Conservation (phyloP, 2,888 invertebrate species). For the Adelognathus sp. region DNA sequence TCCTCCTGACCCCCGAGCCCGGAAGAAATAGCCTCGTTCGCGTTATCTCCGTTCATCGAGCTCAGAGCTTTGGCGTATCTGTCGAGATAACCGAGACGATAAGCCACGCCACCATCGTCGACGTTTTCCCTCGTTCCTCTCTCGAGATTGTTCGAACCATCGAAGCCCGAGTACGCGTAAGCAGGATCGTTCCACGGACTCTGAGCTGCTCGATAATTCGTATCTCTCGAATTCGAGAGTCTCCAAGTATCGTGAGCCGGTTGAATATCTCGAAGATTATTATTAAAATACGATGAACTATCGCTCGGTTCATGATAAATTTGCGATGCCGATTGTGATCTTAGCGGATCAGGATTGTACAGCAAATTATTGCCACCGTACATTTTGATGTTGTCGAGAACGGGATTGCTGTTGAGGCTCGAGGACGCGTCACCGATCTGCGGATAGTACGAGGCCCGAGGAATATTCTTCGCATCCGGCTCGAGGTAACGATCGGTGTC, state of each 20-base stretch:
- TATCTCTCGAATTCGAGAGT: background rate
- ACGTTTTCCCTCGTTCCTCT: slow-evolving; percentile 41
- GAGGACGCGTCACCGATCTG: background rate
- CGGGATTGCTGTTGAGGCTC: background rate
- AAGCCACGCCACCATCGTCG: slow-evolving; percentile 5
- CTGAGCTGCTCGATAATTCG: background rate
- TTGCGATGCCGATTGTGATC: background rate
- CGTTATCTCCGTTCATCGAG: slow-evolving; percentile 27
- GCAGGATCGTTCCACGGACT: background rate
- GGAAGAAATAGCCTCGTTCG: slow-evolving; percentile 9
- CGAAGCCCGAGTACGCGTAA: background rate
- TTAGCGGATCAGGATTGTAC: slow-evolving; percentile 36
- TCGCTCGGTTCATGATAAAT: slow-evolving; percentile 6
- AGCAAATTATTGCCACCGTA: slow-evolving; percentile 38
- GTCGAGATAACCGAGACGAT: slow-evolving; percentile 56
- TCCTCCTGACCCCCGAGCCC: background rate
- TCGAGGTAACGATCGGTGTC: background rate
- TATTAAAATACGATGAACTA: background rate
- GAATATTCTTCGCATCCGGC: background rate
- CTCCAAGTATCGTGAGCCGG: slow-evolving; percentile 11
- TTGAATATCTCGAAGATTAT: background rate
- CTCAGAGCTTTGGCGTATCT: slow-evolving; percentile 57
- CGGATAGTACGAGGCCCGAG: slow-evolving; percentile 1
- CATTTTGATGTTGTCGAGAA: slow-evolving; percentile 32
- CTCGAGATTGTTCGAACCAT: slow-evolving; percentile 3